Percentiles rank a stretch among this genome's conserved stretches.
phyloP scores from a whole-genome alignment of 2,888 invertebrate genomes.

The Eilema depressum region DNA sequence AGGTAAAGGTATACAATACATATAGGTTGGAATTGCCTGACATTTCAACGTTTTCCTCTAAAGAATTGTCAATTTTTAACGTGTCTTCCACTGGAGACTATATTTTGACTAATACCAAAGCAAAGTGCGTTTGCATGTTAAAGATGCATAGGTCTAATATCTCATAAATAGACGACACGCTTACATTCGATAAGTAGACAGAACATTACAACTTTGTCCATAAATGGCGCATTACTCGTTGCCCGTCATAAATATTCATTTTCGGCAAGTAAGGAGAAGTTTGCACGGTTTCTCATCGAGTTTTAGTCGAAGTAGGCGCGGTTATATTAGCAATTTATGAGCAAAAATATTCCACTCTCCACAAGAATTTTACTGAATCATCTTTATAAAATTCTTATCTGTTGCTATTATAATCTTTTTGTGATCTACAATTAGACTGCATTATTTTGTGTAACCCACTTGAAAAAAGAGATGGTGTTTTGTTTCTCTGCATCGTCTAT shows the following conservation, averaged over 20 bases:
- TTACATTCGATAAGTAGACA: constrained; percentile 75
- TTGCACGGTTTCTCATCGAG: constrained; percentile 73
- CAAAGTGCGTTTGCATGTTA: background rate
- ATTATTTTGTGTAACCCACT: too few species aligned
- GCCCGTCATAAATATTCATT: constrained; percentile 86
- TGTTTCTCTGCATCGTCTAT: too few species aligned
- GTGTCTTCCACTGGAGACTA: background rate
- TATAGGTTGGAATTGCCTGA: too few species aligned
- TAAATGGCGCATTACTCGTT: constrained; percentile 83
- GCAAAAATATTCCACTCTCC: constrained; percentile 76
- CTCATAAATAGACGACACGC: constrained; percentile 61
- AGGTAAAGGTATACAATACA: too few species aligned
- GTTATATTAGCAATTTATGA: constrained; percentile 84
- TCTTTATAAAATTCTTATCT: constrained; percentile 58
- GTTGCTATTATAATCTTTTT: constrained; percentile 37
- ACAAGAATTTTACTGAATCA: constrained; percentile 59
- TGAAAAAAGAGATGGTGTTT: too few species aligned
- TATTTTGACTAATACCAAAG: background rate
- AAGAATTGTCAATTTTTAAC: background rate
- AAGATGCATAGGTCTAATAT: constrained; percentile 9
- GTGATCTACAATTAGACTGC: constrained; percentile 25
- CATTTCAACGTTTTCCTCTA: too few species aligned
- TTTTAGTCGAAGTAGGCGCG: constrained; percentile 70
- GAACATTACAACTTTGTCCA: constrained; percentile 82
- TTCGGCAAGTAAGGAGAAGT: constrained; percentile 80